Evolutionary conservation across 2,113 vertebrate species (phyloP), one percentile per base, ranked within the genome.

Genomic region (Rhea pennata): DNA sequence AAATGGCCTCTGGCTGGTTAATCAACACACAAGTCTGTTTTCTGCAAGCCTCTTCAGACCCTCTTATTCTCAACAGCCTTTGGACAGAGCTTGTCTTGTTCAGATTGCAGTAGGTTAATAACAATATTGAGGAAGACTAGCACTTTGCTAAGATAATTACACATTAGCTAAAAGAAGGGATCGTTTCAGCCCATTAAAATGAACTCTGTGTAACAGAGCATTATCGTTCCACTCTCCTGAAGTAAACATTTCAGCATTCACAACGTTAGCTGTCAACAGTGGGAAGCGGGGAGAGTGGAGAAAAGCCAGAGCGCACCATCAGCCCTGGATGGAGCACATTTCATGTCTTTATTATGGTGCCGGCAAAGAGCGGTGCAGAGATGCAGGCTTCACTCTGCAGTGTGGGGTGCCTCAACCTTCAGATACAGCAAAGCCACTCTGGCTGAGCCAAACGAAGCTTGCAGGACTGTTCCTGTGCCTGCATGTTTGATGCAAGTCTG

Each of bases 351-450:
- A 1, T 71, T 66, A 6, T 36, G 20, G 23, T 5, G 61, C 19
- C 15, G 65, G n/a, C 51, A 42, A 21, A 26, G 64, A 39, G 33
- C 36, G 27, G 26, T 24, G 15, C 23, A 21, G 22, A 84, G 73
- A 29, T 62, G 46, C 11, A 33, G 7, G 31, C 29, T 59, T n/a
- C 44, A 33, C 33, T 85, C 75, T 90, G 61, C 67, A 48, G 15
- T 1, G 0, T 1, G 76, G 85, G 51, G 5, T 66, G 78, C 53
- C 59, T 69, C 0, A 0, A 27, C 31, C 56, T 72, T 29, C 64
- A 39, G n/a, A 14, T 39, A 10, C 36, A 3, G 5, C 42, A 29
- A 19, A 33, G 29, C 22, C 53, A 24, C 72, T 65, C 1, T 1
- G 75, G 42, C 48, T 65, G 39, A 10, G 78, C 65, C 39, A 42